phyloP scores from a whole-genome alignment of 2,888 invertebrate genomes.

The Amiota communis region DNA sequence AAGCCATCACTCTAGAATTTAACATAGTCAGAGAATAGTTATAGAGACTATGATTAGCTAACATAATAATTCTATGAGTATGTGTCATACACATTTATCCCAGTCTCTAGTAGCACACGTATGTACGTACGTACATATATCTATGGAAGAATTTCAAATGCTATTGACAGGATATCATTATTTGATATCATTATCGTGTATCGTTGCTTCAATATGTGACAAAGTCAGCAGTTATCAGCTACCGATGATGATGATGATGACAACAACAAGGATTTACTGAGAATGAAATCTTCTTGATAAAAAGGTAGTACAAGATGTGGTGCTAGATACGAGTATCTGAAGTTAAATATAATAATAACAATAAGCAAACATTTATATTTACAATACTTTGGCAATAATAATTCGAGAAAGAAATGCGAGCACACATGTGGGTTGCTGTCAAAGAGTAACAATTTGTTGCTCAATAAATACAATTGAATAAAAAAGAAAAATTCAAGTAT shows the following conservation, averaged over 20 bases:
- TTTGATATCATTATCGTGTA: conserved; percentile 68
- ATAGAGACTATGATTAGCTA: too few relatives aligned
- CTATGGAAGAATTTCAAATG: conserved; percentile 46
- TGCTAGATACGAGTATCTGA: conserved; percentile 32
- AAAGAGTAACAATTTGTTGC: conserved; percentile 26
- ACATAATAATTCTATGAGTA: too few relatives aligned
- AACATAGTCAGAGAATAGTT: too few relatives aligned
- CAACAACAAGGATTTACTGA: conserved; percentile 11
- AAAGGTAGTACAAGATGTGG: conserved; percentile 60
- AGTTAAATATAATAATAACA: conserved; percentile 43
- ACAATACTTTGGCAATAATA: conserved; percentile 40
- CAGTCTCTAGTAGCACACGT: too few relatives aligned
- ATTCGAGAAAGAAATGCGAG: neutral
- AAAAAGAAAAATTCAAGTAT: conserved; percentile 16
- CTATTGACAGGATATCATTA: conserved; percentile 70
- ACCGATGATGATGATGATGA: conserved; percentile 41
- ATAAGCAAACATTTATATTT: conserved; percentile 63
- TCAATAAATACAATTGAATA: neutral
- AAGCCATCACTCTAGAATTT: too few relatives aligned
- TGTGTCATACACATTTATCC: too few relatives aligned
- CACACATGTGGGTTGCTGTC: conserved; percentile 18
- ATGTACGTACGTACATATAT: too few relatives aligned
- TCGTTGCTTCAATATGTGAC: conserved; percentile 52
- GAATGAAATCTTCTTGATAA: conserved; percentile 31
- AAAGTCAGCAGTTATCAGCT: conserved; percentile 37